Evolutionary conservation across 1,140 invertebrate species (phyloP).

Genomic region (Drosophila miranda): DNA sequence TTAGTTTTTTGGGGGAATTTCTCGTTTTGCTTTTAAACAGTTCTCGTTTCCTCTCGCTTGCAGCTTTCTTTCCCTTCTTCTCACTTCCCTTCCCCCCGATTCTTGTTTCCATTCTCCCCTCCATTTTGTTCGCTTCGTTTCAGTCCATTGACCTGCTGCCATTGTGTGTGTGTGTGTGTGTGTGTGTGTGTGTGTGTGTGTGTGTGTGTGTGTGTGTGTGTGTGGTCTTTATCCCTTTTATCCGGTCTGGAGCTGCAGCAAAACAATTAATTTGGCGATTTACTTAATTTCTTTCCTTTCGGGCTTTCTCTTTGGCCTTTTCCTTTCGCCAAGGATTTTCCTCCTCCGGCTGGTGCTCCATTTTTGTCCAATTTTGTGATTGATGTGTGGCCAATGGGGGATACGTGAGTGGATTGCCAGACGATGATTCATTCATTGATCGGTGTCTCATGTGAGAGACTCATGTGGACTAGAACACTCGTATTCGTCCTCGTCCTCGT

Average conservation of each 20-base stretch:
- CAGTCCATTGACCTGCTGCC: conserved; percentile 36
- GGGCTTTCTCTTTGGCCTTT: conserved; percentile 17
- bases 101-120: conserved; percentile 19
- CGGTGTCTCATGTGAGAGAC: not conserved
- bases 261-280: conserved; percentile 68
- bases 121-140: conserved; percentile 16
- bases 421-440: no score
- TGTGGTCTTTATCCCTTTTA: conserved; percentile 8
- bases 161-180: conserved; percentile 12
- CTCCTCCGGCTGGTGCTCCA: conserved; percentile 29
- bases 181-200: not conserved
- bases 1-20: no score
- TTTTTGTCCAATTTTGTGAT: conserved; percentile 32
- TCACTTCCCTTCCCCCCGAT: not conserved
- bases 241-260: not conserved
- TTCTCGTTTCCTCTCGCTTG: no score
- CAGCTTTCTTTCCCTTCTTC: no score
- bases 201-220: conserved; percentile 2
- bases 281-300: conserved; percentile 52
- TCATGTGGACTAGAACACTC: no score
- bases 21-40: no score
- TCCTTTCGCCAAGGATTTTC: conserved; percentile 5
- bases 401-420: conserved; percentile 23
- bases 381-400: conserved; percentile 28
- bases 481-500: no score